Base-by-base conservation (phyloP, 1,140 invertebrate genomes). In the Zaprionus inermis region DNA sequence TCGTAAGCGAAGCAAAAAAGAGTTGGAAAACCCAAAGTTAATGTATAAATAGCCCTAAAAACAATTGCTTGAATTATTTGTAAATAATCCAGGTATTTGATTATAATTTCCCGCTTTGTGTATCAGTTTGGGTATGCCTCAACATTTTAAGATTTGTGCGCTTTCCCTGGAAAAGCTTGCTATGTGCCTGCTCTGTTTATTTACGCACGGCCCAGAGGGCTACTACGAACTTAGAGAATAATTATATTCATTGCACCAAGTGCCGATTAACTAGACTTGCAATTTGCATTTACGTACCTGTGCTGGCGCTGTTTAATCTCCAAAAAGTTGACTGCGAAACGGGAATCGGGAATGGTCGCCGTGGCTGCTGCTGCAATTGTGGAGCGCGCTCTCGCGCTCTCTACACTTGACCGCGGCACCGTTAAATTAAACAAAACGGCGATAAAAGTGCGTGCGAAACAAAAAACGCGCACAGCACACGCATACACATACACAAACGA, bases 321-420 rank as follows among this genome's bases (percentile, higher is more conserved):
- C 51, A 63, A 73, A 66, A 56, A 61, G 38, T 82, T 69, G 49
- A 56, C 52, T 38, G 55, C 46, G 22, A 76, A 68, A 57, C 57
- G 68, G 72, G 44, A 84, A 73, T 65, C 56, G 64, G 52, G 52
- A 61, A 66, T 38, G 22, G 64, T 24, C 2, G 38, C 38, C n/a
- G 38, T 44, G 16, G 38, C 14, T n/a, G 36, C 3, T 10, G 57
- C 67, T 72, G 46, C 44, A 49, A 18, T 49, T 78, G 41, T 78
- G 41, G 16, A 60, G 24, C 72, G 76, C 60, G 32, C 46, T 51
- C 61, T 72, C 68, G 46, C 46, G 38, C 61, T 72, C 68, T 72
- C 60, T 70, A 71, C 76, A 88, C 83, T 86, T 83, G 83, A 88
- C 83, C 83, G 83, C 82, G 83, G 63, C 76, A 88, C 82, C 82